A percentile compares a stretch with the other conserved stretches of the same genome.
phyloP scores from a whole-genome alignment of 2,797 vertebrate species.

The Lepus townsendii region DNA sequence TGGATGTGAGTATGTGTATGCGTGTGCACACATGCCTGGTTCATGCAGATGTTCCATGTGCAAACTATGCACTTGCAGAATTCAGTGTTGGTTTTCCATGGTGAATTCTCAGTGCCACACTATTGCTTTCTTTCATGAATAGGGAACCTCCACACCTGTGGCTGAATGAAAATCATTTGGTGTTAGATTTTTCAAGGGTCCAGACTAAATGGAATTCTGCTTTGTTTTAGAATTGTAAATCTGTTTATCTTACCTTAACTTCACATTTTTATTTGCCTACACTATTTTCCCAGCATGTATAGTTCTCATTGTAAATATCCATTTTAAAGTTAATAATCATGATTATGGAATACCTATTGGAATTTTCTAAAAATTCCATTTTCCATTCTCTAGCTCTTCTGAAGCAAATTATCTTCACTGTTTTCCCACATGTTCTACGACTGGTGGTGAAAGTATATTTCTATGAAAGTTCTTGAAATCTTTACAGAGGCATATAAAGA shows the following conservation, averaged over 20 bases:
- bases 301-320: slow-evolving; percentile 17
- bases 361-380: background rate
- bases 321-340: slow-evolving; percentile 44
- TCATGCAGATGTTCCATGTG: background rate
- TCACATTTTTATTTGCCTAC: slow-evolving; percentile 30
- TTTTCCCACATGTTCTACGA: slow-evolving; percentile 17
- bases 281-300: background rate
- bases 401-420: background rate
- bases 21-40: background rate
- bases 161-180: background rate
- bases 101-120: background rate
- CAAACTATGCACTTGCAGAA: background rate
- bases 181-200: slow-evolving; percentile 22
- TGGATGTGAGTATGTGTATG: background rate
- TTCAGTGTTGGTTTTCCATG: background rate
- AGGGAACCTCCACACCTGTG: background rate
- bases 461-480: slow-evolving; percentile 15
- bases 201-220: slow-evolving; percentile 36
- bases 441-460: background rate
- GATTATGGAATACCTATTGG: background rate
- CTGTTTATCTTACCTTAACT: slow-evolving; percentile 8
- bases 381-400: background rate
- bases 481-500: background rate
- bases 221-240: slow-evolving; percentile 45
- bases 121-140: background rate